Evolutionary conservation across 2,113 vertebrate genomes (phyloP).

Genomic region (Coryphaenoides rupestris): DNA sequence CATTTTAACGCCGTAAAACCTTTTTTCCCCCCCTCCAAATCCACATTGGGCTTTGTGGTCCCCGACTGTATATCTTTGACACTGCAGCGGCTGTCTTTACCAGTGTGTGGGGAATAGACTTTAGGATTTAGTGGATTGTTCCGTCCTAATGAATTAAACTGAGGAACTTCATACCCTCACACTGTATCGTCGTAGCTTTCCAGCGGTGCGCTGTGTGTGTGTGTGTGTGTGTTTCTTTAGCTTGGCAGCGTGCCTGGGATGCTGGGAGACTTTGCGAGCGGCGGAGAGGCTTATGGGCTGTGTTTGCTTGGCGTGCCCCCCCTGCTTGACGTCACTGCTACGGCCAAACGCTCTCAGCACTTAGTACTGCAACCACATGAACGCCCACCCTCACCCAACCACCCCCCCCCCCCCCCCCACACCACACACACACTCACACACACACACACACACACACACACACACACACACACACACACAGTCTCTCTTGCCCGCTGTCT

Average conservation of each 20-base stretch:
- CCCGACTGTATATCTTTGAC: background rate
- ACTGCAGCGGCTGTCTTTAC: background rate
- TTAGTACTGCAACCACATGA: conserved; percentile 17
- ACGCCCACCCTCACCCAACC: no score
- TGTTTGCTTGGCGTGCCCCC: conserved; percentile 21
- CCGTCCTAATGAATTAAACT: conserved; percentile 33
- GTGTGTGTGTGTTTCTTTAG: conserved; percentile 38
- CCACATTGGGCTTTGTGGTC: background rate
- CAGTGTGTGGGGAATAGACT: conserved; percentile 8
- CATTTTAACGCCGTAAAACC: no score
- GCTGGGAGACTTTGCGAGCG: conserved; percentile 29
- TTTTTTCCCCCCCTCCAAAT: no score
- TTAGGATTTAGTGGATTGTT: conserved; percentile 17
- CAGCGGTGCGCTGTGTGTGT: conserved; percentile 9
- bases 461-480: conserved; percentile 3
- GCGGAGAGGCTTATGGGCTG: conserved; percentile 31
- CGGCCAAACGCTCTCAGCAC: conserved; percentile 25
- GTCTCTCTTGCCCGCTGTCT: background rate
- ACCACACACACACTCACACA: no score
- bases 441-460: no score
- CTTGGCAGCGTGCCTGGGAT: conserved; percentile 31
- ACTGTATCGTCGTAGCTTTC: background rate
- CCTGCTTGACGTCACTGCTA: conserved; percentile 38
- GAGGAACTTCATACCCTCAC: conserved; percentile 4
- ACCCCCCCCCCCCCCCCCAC: background rate